These are phyloP conservation scores for Peromyscus maniculatus DNA, from an alignment of 2,113 vertebrate genomes.

Conservation along the genomic window DNA sequence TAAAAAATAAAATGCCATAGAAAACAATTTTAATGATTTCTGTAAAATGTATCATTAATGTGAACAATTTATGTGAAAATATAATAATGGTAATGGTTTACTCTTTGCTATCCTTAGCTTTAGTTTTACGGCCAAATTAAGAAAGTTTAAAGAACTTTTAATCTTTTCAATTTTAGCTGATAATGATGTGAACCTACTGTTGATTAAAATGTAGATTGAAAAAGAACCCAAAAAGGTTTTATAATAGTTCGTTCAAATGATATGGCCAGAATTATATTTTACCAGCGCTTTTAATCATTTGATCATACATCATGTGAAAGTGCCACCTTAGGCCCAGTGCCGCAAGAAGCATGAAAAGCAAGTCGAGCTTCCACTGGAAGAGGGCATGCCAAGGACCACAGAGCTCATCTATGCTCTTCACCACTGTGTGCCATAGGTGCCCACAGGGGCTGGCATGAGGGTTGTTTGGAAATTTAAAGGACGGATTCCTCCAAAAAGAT, in stretches of 20 bases:
- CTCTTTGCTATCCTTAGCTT: slow-evolving; percentile 32
- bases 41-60: slow-evolving; percentile 37
- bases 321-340: background rate
- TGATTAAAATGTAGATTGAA: slow-evolving; percentile 23
- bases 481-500: background rate
- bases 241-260: background rate
- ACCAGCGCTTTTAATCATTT: background rate
- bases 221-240: slow-evolving; percentile 10
- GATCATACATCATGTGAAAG: background rate
- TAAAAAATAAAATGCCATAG: background rate
- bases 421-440: background rate
- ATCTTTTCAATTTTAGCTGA: slow-evolving; percentile 52
- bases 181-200: background rate
- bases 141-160: slow-evolving; percentile 31
- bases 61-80: slow-evolving; percentile 19
- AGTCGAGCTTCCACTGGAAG: background rate
- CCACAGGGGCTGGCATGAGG: background rate
- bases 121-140: slow-evolving; percentile 50
- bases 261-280: slow-evolving; percentile 38
- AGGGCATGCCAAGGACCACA: background rate
- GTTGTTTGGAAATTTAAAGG: background rate
- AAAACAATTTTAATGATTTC: background rate
- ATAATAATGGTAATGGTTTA: slow-evolving; percentile 27
- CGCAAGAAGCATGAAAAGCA: background rate
- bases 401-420: background rate